Percentiles rank a stretch among this genome's conserved stretches.
phyloP scores from a whole-genome alignment of 2,888 invertebrate species.

The Kryphioiulus occultus region DNA sequence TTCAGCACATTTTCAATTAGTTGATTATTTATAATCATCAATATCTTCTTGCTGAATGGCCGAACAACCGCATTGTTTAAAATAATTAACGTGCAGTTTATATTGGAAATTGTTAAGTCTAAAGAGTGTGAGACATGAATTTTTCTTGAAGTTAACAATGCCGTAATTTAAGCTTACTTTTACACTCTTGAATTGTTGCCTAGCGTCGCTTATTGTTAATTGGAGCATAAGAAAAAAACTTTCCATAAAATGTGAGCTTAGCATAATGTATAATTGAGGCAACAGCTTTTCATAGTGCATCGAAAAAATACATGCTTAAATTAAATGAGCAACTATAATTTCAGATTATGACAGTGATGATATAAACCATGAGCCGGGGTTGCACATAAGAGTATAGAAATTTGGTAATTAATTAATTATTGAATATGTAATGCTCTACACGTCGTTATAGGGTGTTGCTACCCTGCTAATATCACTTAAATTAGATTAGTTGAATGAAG shows the following conservation, averaged over 20 bases:
- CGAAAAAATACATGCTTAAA: not conserved
- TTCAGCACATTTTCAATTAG: too few relatives aligned
- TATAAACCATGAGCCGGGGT: not conserved
- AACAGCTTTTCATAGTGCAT: not conserved
- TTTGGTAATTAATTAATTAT: not conserved
- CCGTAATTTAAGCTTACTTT: not conserved
- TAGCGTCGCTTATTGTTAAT: not conserved
- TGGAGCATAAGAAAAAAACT: not conserved
- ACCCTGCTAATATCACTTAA: not conserved
- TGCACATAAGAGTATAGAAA: not conserved
- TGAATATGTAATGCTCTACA: not conserved
- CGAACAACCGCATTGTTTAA: too few relatives aligned
- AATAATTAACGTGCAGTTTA: too few relatives aligned
- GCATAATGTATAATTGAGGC: slow-evolving; percentile 7
- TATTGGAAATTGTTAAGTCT: too few relatives aligned
- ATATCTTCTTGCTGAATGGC: too few relatives aligned
- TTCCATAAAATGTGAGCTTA: slow-evolving; percentile 16
- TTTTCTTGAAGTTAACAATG: not conserved
- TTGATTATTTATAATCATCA: too few relatives aligned
- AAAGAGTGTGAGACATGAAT: not conserved
- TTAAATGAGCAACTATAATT: slow-evolving; percentile 7
- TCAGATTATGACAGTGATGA: slow-evolving; percentile 7
- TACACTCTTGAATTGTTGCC: not conserved
- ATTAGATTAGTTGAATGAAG: not conserved
- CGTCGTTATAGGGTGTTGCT: not conserved